phyloP scores from a whole-genome alignment of 2,888 invertebrate species.

The Lysandra coridon region DNA sequence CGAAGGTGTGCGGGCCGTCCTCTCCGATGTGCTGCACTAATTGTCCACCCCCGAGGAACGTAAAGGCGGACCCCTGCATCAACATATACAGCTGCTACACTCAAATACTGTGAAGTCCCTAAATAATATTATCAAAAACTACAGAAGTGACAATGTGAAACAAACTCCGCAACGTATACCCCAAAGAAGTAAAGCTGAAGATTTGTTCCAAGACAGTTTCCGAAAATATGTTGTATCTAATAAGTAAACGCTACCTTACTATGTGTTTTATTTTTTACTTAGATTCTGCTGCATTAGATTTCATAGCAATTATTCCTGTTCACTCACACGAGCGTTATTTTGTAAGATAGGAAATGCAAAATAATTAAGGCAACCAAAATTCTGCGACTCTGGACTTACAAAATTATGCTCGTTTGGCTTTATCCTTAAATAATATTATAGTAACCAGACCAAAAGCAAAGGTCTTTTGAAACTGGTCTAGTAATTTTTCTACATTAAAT shows the following conservation, averaged over 20 bases:
- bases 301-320: too few relatives aligned
- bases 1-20: slow-evolving; percentile 37
- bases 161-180: not conserved
- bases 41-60: slow-evolving; percentile 50
- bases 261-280: slow-evolving; percentile 5
- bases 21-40: slow-evolving; percentile 50
- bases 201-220: not conserved
- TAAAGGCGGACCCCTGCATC: slow-evolving; percentile 64
- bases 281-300: too few relatives aligned
- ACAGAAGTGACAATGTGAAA: not conserved
- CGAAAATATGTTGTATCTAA: not conserved
- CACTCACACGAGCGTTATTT: too few relatives aligned
- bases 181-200: not conserved
- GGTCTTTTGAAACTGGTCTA: too few relatives aligned
- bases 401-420: too few relatives aligned
- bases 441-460: too few relatives aligned
- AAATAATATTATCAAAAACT: not conserved
- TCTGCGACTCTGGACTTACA: too few relatives aligned
- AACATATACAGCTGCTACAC: slow-evolving; percentile 73
- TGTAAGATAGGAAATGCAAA: too few relatives aligned
- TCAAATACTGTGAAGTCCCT: slow-evolving; percentile 60
- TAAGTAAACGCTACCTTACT: not conserved
- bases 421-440: too few relatives aligned
- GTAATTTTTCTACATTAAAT: too few relatives aligned
- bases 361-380: too few relatives aligned